phyloP scores from a whole-genome alignment of 2,888 invertebrate species.

The Boloria euphrosyne region DNA sequence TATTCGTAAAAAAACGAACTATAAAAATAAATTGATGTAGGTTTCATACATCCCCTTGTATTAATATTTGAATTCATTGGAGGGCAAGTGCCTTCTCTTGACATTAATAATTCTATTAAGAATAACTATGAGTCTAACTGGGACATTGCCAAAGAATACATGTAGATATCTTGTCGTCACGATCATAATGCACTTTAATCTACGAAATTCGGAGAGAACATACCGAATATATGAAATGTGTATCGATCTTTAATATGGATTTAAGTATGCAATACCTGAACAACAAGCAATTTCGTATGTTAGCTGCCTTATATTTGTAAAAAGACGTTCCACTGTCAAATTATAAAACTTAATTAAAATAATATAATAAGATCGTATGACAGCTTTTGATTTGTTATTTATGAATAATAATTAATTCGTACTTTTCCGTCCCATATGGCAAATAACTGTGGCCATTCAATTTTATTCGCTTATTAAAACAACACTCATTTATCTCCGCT shows the following conservation, averaged over 20 bases:
- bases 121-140: slow-evolving; percentile 44
- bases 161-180: slow-evolving; percentile 46
- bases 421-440: no score
- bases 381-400: no score
- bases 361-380: no score
- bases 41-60: slow-evolving; percentile 8
- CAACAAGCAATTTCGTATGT: no score
- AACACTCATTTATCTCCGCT: neutral
- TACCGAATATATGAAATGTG: slow-evolving; percentile 10
- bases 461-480: neutral
- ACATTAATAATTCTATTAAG: slow-evolving; percentile 46
- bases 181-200: slow-evolving; percentile 36
- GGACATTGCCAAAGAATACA: slow-evolving; percentile 43
- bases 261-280: neutral
- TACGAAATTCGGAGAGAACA: neutral
- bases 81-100: slow-evolving; percentile 41
- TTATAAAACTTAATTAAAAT: no score
- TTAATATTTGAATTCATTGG: slow-evolving; percentile 36
- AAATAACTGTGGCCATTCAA: neutral
- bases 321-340: no score
- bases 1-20: neutral
- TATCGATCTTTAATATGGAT: slow-evolving; percentile 1
- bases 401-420: no score
- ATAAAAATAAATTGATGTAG: neutral
- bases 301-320: no score